phyloP scores from a whole-genome alignment of 2,113 vertebrate genomes.

The Heterochromis multidens region DNA sequence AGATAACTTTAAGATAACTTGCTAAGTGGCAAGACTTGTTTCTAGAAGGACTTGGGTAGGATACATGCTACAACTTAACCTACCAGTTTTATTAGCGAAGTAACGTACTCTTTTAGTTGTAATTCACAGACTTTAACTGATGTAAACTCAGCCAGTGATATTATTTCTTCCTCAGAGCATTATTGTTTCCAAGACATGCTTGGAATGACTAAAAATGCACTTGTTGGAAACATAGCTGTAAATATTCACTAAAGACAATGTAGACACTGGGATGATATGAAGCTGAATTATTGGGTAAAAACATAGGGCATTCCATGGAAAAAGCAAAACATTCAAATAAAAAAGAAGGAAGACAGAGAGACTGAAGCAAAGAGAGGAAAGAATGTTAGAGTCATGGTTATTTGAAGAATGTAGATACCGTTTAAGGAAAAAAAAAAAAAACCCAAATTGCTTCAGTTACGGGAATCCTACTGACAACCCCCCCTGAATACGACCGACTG shows the following conservation, averaged over 20 bases:
- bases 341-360: not conserved
- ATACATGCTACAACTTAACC: not conserved
- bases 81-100: not conserved
- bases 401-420: slow-evolving; percentile 66
- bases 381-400: slow-evolving; percentile 63
- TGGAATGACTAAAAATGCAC: not conserved
- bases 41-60: not conserved
- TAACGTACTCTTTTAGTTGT: not conserved
- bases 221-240: not conserved
- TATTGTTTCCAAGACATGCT: not conserved
- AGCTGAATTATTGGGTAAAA: not conserved
- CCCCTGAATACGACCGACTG: slow-evolving; percentile 48
- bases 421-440: slow-evolving; percentile 23
- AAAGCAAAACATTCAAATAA: slow-evolving; percentile 4
- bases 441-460: slow-evolving; percentile 56
- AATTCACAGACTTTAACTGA: not conserved
- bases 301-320: not conserved
- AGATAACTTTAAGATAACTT: not conserved
- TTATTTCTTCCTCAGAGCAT: not conserved
- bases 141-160: not conserved
- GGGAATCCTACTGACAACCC: slow-evolving; percentile 62
- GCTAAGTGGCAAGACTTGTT: not conserved
- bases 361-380: slow-evolving; percentile 14
- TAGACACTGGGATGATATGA: not conserved
- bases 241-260: not conserved